These are phyloP conservation scores for Kryptolebias marmoratus DNA, from an alignment of 2,113 vertebrate genomes.

Conservation along the genomic window DNA sequence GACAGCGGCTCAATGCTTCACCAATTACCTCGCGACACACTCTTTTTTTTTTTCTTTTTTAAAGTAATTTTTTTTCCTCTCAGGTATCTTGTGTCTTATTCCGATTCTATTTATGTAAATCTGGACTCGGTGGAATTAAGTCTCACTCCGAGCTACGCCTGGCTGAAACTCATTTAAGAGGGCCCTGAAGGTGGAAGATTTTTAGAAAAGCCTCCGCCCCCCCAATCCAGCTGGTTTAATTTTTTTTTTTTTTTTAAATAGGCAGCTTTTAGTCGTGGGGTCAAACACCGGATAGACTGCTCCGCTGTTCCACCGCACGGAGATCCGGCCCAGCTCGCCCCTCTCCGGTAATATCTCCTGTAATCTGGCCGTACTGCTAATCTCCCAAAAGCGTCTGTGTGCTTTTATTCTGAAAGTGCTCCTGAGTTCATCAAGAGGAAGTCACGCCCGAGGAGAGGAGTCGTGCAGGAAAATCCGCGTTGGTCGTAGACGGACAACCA, in stretches of 20 bases:
- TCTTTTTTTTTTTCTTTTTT: slow-evolving; percentile 1
- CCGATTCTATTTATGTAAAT: slow-evolving; percentile 73
- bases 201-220: not conserved
- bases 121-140: slow-evolving; percentile 63
- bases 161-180: slow-evolving; percentile 71
- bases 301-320: slow-evolving; percentile 25
- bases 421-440: slow-evolving; percentile 62
- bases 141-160: slow-evolving; percentile 56
- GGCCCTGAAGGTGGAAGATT: slow-evolving; percentile 57
- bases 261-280: slow-evolving; percentile 35
- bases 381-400: slow-evolving; percentile 36
- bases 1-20: slow-evolving; percentile 47
- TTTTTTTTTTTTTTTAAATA: slow-evolving; percentile 24
- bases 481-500: too few species aligned
- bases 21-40: slow-evolving; percentile 59
- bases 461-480: slow-evolving; percentile 29
- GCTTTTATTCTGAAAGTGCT: slow-evolving; percentile 62
- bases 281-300: slow-evolving; percentile 35
- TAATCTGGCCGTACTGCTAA: slow-evolving; percentile 39
- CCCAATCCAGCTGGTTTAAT: slow-evolving; percentile 29
- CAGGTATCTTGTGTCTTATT: slow-evolving; percentile 54
- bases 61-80: slow-evolving; percentile 24
- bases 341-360: slow-evolving; percentile 20
- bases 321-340: slow-evolving; percentile 6
- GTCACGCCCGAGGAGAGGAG: slow-evolving; percentile 49